Evolutionary conservation across 1,140 invertebrate species (phyloP), one percentile per base, ranked within the genome.

Genomic region (Hylaeus volcanicus): DNA sequence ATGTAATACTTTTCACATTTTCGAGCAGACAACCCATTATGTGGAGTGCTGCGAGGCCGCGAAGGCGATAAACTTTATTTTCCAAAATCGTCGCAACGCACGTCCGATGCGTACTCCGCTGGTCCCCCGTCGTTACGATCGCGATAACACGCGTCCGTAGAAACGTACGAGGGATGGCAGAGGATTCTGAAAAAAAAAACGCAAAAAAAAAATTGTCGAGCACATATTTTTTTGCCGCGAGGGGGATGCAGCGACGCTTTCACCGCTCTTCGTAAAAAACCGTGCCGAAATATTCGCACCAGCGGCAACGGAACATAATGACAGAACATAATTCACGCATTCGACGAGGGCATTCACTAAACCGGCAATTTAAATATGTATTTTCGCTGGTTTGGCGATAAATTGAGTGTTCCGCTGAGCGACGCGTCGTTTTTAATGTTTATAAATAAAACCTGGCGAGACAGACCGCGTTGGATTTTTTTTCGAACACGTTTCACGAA

Each of bases 1-100:
- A 58, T 70, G 85, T 86, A 83, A 74, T 86, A 83, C 85, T 86
- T 84, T 75, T 83, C 82, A 83, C 82, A 75, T 87, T 87, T 87
- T 79, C 69, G 79, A 55, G 74, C 73, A 78, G 81, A 77, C 84
- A 75, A 61, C 69, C 84, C 75, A 87, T 87, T 87, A 87, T 81
- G 78, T 60, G 82, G 73, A 74, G 61, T 55, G 53, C 56, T 81
- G 84, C 75, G 73, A 61, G 73, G 53, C 74, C 60, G 48, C 84
- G 69, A 86, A 87, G 86, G 78, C 85, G 86, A 86, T 86, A 87
- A 87, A 87, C 85, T 87, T 87, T 87, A 87, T 86, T 87, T 87
- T 87, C 68, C 82, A 86, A 86, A 87, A 86, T 87, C 86, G 86
- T 79, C 78, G 71, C 48, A 48, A 45, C 60, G 77, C 56, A 26